A percentile compares a stretch with the other conserved stretches of the same genome.
These are phyloP conservation scores for Phocoena phocoena DNA, from an alignment of 2,113 vertebrate genomes.

Conservation along the genomic window DNA sequence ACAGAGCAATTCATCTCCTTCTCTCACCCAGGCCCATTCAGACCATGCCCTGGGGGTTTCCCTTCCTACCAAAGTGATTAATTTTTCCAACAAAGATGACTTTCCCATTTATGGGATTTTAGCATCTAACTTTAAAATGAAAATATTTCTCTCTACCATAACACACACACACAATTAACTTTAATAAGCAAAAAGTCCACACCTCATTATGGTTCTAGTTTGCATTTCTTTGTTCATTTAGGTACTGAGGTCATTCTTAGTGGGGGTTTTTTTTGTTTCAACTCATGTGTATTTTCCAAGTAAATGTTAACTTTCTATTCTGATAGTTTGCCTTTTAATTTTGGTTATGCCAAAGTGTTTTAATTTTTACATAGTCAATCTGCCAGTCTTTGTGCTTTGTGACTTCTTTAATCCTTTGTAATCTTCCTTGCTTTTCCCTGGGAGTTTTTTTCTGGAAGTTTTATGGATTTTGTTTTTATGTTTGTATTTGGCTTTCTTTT, in stretches of 20 bases:
- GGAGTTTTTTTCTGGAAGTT: not conserved
- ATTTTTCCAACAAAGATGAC: not conserved
- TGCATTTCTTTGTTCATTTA: constrained; percentile 15
- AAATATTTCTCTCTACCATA: not conserved
- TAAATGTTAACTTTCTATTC: not conserved
- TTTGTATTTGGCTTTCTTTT: not conserved
- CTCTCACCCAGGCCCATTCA: not conserved
- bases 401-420: not conserved
- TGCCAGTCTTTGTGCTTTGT: not conserved
- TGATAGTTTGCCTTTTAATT: not conserved
- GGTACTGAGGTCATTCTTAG: constrained; percentile 10
- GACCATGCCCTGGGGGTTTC: not conserved
- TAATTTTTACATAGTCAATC: not conserved
- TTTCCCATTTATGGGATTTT: not conserved
- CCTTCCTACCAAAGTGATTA: not conserved
- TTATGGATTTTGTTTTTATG: not conserved
- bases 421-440: not conserved
- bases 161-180: not conserved
- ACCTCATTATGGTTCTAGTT: not conserved
- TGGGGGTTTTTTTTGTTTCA: not conserved
- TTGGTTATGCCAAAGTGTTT: not conserved
- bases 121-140: not conserved
- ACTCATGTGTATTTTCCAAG: not conserved
- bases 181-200: not conserved
- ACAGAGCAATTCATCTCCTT: not conserved